Percentiles rank a stretch among this genome's conserved stretches.
phyloP scores from a whole-genome alignment of 2,888 invertebrate genomes.

The Chloroclysta siterata region DNA sequence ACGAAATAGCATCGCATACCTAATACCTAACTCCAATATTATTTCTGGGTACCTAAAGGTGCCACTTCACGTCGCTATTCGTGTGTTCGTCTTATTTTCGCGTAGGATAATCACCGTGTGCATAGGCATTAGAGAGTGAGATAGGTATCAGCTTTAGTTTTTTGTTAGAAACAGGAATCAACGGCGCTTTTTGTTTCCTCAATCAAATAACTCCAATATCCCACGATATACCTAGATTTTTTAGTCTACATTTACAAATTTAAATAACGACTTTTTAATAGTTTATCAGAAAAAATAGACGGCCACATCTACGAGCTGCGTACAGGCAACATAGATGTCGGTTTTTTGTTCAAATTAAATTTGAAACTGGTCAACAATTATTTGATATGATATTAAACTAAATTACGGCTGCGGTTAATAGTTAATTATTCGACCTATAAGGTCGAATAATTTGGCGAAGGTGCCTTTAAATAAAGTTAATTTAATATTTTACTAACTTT shows the following conservation, averaged over 20 bases:
- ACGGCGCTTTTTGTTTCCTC: constrained; percentile 1
- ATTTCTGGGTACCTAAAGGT: too few relatives aligned
- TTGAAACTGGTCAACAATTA: not conserved
- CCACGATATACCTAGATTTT: constrained; percentile 1
- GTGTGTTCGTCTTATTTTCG: too few relatives aligned
- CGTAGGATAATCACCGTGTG: too few relatives aligned
- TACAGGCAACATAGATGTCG: constrained; percentile 12
- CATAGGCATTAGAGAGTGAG: too few relatives aligned
- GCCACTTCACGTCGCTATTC: too few relatives aligned
- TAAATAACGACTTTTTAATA: constrained; percentile 2
- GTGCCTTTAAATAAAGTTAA: too few relatives aligned
- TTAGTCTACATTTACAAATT: not conserved
- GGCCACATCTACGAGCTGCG: not conserved
- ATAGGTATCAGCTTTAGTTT: not conserved
- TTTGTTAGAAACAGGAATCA: constrained; percentile 10
- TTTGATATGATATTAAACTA: constrained; percentile 1
- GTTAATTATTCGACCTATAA: too few relatives aligned
- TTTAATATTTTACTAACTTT: too few relatives aligned
- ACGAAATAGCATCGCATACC: too few relatives aligned
- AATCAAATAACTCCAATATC: not conserved
- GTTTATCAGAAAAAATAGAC: constrained; percentile 9
- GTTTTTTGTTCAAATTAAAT: constrained; percentile 5
- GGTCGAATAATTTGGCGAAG: not conserved
- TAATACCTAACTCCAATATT: too few relatives aligned
- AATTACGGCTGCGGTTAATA: too few relatives aligned